Percentiles rank a stretch among this genome's conserved stretches.
Evolutionary conservation across 2,888 invertebrate genomes (phyloP).

Genomic region (Parnassius mnemosyne): DNA sequence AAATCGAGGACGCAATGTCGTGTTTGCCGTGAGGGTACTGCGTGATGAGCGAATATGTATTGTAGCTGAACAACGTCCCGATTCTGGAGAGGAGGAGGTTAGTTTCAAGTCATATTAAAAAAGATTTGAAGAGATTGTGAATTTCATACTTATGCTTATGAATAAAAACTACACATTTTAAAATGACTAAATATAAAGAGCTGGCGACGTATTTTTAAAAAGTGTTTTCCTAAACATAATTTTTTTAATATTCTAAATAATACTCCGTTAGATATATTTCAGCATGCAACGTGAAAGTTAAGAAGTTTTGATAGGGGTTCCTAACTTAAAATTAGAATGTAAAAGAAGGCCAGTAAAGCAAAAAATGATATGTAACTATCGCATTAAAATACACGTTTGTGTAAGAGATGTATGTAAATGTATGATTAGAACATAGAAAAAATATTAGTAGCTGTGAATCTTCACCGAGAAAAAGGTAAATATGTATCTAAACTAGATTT

Average conservation of each 20-base stretch:
- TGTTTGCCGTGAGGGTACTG: slow-evolving; percentile 97
- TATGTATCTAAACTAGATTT: slow-evolving; percentile 2
- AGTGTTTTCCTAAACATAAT: too few relatives aligned
- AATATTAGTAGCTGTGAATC: not conserved
- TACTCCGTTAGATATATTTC: too few relatives aligned
- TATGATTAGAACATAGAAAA: too few relatives aligned
- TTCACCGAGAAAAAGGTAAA: slow-evolving; percentile 14
- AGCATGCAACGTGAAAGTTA: too few relatives aligned
- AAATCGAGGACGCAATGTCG: slow-evolving; percentile 98
- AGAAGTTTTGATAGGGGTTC: too few relatives aligned
- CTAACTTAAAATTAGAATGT: too few relatives aligned
- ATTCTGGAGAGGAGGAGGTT: slow-evolving; percentile 99
- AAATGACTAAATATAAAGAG: not conserved
- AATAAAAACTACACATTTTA: not conserved
- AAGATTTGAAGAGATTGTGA: not conserved
- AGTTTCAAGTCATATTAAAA: slow-evolving; percentile 26
- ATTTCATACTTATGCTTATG: not conserved
- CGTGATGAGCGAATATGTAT: slow-evolving; percentile 99
- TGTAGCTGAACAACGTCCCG: slow-evolving; percentile 98
- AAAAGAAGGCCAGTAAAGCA: too few relatives aligned
- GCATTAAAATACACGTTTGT: too few relatives aligned
- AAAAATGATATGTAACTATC: too few relatives aligned
- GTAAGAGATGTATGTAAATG: too few relatives aligned
- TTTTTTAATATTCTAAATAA: too few relatives aligned
- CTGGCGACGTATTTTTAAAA: not conserved